Percentiles rank a stretch among this genome's conserved stretches.
These are phyloP conservation scores for Ivindomyrus marchei DNA, from an alignment of 2,113 vertebrate genomes.

Conservation along the genomic window DNA sequence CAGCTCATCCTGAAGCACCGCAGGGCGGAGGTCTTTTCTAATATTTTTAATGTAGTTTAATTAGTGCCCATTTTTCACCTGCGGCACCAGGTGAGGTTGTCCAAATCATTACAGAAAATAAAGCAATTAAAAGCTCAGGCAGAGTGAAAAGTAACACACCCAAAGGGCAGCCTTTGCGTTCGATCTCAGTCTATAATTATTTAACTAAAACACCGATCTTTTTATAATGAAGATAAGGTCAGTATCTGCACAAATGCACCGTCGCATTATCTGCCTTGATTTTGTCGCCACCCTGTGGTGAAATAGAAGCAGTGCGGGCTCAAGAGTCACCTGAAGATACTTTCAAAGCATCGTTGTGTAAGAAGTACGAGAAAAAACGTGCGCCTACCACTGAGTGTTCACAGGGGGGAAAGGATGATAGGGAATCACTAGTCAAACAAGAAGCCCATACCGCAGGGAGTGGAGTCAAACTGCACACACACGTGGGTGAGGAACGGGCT, in stretches of 20 bases:
- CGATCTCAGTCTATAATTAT: background rate
- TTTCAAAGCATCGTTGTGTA: background rate
- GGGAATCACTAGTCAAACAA: background rate
- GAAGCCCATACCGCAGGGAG: background rate
- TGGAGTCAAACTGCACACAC: background rate
- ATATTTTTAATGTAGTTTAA: background rate
- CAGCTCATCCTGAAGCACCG: background rate
- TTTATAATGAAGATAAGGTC: background rate
- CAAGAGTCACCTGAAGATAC: background rate
- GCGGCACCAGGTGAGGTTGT: background rate
- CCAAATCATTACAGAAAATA: background rate
- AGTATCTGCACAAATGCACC: background rate
- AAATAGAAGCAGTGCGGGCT: background rate
- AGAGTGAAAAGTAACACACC: background rate
- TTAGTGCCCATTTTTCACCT: background rate
- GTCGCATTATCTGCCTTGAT: background rate
- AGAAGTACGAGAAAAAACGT: background rate
- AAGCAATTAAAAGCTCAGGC: background rate
- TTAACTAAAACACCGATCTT: background rate
- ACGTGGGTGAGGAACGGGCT: background rate
- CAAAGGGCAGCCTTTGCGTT: background rate
- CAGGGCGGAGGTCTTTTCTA: background rate
- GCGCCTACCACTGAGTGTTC: background rate
- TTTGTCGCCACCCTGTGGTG: conserved; percentile 17
- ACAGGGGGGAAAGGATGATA: background rate